A percentile compares a stretch with the other conserved stretches of the same genome.
Conservation (phyloP, 2,888 invertebrate species). For the Rhorus exstirpatorius region DNA sequence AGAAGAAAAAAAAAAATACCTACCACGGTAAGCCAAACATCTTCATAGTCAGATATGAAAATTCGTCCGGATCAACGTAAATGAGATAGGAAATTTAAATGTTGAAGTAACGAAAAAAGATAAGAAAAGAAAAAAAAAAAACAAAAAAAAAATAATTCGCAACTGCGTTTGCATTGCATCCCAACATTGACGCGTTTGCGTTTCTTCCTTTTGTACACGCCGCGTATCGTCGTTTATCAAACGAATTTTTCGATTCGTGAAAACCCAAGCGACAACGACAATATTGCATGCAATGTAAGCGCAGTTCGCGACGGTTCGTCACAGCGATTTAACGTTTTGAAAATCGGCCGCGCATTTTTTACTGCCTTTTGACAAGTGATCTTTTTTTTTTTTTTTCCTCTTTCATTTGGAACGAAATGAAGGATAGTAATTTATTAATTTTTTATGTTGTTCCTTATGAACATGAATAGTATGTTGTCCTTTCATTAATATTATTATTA, state of each 20-base stretch:
- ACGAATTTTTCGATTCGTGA: not conserved
- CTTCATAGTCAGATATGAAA: constrained; percentile 75
- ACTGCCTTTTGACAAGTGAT: constrained; percentile 43
- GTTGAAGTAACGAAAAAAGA: no score
- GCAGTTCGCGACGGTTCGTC: constrained; percentile 71
- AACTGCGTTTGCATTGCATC: constrained; percentile 76
- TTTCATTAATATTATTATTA: no score
- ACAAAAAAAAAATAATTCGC: constrained; percentile 67
- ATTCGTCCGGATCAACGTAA: constrained; percentile 46
- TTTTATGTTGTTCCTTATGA: constrained; percentile 58
- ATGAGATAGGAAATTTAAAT: constrained; percentile 67
- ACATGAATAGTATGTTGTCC: constrained; percentile 63
- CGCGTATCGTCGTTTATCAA: not conserved
- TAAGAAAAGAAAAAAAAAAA: no score
- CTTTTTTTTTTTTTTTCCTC: constrained; percentile 65
- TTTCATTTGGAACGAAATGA: constrained; percentile 71
- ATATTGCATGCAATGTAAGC: constrained; percentile 76
- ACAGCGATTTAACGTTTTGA: constrained; percentile 75
- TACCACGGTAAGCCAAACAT: constrained; percentile 60
- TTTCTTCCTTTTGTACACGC: constrained; percentile 15
- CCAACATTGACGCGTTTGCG: constrained; percentile 66
- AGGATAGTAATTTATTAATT: constrained; percentile 76
- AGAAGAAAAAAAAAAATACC: constrained; percentile 36
- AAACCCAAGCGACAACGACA: constrained; percentile 47
- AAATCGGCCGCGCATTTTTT: constrained; percentile 75